Evolutionary conservation across 2,797 vertebrate species (phyloP).

Genomic region (Lagodon rhomboides): DNA sequence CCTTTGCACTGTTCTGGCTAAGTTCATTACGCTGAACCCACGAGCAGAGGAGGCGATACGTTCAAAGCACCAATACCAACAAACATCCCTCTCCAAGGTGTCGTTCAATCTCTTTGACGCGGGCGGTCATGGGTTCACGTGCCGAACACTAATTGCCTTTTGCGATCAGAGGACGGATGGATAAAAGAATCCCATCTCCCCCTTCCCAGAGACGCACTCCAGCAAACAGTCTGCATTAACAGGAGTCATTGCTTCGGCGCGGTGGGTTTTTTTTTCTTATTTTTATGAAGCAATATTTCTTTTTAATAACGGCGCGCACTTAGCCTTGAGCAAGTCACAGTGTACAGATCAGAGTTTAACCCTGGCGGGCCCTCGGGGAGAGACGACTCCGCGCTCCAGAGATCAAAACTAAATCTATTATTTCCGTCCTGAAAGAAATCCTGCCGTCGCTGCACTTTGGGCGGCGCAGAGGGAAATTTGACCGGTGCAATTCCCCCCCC

Average conservation of each 20-base stretch:
- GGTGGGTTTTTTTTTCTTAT: constrained; percentile 81
- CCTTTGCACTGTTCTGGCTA: constrained; percentile 11
- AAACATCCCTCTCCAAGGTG: constrained; percentile 49
- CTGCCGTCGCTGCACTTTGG: constrained; percentile 59
- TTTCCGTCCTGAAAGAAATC: constrained; percentile 58
- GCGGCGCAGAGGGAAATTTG: constrained; percentile 34
- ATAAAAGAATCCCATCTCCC: constrained; percentile 44
- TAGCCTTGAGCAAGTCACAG: constrained; percentile 70
- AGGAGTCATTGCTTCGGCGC: constrained; percentile 68
- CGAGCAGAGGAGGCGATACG: constrained; percentile 23
- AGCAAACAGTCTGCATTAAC: constrained; percentile 63
- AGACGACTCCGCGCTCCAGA: constrained; percentile 57
- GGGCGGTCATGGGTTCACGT: constrained; percentile 46
- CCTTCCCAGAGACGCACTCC: constrained; percentile 48
- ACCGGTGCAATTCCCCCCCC: constrained; percentile 41
- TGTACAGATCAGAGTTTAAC: constrained; percentile 78
- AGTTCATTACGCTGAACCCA: constrained; percentile 48
- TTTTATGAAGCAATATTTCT: constrained; percentile 86
- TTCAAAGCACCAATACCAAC: constrained; percentile 45
- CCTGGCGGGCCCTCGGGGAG: constrained; percentile 64
- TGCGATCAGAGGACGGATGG: constrained; percentile 50
- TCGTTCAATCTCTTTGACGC: constrained; percentile 47
- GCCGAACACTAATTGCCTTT: constrained; percentile 67
- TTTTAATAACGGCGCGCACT: constrained; percentile 76
- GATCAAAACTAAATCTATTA: constrained; percentile 72